Conservation (phyloP, 2,113 vertebrate species). For the Notothenia rossii region DNA sequence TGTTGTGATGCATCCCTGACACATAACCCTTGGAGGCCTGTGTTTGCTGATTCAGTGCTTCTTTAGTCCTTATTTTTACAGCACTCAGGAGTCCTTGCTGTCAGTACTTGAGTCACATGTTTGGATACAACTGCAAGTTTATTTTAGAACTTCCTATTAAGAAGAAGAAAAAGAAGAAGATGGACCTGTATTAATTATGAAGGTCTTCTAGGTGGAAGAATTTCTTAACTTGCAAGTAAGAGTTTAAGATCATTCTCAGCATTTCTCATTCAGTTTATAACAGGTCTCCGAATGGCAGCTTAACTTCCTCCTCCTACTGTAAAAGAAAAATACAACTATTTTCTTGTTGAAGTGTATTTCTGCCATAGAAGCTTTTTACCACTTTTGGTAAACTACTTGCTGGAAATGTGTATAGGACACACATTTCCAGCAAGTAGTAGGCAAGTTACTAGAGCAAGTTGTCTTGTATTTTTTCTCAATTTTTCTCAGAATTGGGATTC, state of each 20-base stretch:
- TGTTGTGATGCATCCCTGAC: constrained; percentile 16
- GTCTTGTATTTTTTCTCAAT: neutral
- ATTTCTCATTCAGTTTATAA: constrained; percentile 6
- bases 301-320: neutral
- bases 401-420: too few species aligned
- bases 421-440: too few species aligned
- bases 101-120: constrained; percentile 21
- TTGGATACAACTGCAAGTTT: constrained; percentile 13
- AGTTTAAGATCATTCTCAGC: neutral
- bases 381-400: neutral
- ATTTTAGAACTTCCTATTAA: neutral
- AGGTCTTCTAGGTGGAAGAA: neutral
- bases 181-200: too few species aligned
- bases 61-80: constrained; percentile 2
- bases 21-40: constrained; percentile 9
- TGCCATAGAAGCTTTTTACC: neutral
- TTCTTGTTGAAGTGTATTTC: neutral
- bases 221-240: constrained; percentile 10
- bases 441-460: neutral
- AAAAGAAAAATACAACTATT: neutral
- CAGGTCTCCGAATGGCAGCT: neutral
- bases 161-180: too few species aligned
- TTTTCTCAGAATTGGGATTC: too few species aligned
- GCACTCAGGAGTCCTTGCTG: neutral
- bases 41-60: constrained; percentile 16